A percentile compares a stretch with the other conserved stretches of the same genome.
Evolutionary conservation across 2,113 vertebrate species (phyloP).

Genomic region (Forbesichthys agassizii): DNA sequence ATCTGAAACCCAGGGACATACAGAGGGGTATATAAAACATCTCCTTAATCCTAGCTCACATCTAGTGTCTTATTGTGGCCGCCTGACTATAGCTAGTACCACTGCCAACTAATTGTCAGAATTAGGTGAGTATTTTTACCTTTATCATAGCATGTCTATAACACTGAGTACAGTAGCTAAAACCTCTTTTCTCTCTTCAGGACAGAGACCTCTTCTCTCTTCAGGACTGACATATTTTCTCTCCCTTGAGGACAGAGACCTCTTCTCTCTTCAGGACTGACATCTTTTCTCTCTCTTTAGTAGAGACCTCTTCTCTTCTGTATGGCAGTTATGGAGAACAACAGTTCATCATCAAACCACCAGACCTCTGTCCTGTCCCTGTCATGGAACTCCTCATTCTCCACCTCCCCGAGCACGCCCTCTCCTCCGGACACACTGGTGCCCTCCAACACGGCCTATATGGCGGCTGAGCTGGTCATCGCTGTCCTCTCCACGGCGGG

Average conservation of each 20-base stretch:
- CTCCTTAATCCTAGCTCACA: no score
- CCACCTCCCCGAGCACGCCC: neutral
- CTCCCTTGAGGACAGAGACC: neutral
- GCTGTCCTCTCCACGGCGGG: slow-evolving; percentile 70
- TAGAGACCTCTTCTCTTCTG: neutral
- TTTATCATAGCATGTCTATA: neutral
- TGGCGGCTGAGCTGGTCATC: slow-evolving; percentile 71
- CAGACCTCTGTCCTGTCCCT: neutral
- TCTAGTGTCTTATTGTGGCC: no score
- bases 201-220: neutral
- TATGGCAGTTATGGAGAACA: slow-evolving; percentile 36
- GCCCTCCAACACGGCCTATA: slow-evolving; percentile 68
- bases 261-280: neutral
- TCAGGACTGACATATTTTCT: neutral
- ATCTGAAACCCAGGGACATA: slow-evolving; percentile 19
- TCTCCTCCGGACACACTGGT: slow-evolving; percentile 13
- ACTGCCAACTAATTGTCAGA: neutral
- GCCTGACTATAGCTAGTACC: neutral
- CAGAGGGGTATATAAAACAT: slow-evolving; percentile 34
- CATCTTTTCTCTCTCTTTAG: neutral
- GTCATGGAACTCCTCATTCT: neutral
- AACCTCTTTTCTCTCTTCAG: no score
- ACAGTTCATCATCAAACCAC: neutral
- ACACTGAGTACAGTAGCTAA: no score
- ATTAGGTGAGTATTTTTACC: slow-evolving; percentile 24